Evolutionary conservation across 2,113 vertebrate genomes (phyloP), one percentile per base, ranked within the genome.

Genomic region (Phylloscopus trochilus): DNA sequence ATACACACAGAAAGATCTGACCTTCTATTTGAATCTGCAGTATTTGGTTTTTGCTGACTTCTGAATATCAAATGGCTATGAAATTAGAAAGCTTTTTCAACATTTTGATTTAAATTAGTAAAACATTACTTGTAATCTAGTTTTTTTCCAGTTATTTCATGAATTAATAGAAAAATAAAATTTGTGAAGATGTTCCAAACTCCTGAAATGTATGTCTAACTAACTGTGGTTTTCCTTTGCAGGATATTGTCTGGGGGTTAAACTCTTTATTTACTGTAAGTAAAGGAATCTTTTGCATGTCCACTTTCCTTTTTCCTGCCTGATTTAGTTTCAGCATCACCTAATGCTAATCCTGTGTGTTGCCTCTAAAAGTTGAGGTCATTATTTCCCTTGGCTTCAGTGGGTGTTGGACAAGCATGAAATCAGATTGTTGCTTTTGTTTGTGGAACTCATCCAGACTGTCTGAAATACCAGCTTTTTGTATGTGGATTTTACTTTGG

Each of bases 201-300:
- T 49, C 39, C 62, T 93, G 35, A 90, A 37, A n/a, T 72, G 7
- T 16, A 14, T 87, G 6, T 44, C 75, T 91, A 12, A 84, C 52
- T 90, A 30, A 80, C 60, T 91, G 26, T 90, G 74, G 80, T 75
- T 96, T 96, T 96, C 72, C 86, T 91, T 98, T 98, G 44, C 94
- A 99, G 99, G 99, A 99, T 93, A 99, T 99, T 62, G 99, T 99
- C 66, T 99, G 99, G 99, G 99, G 99, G 90, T 97, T 99, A 96
- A 99, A 99, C 97, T 99, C 99, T 24, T 98, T 99, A 96, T 99
- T 99, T 98, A 99, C 99, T 85, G 99, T 99, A 98, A 99, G 99
- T 99, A 97, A 92, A 90, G 39, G 2, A 73, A 39, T 83, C 31
- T 79, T 51, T 89, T 87, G 7, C 24, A 28, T 35, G 19, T 17